Percentiles rank a stretch among this genome's conserved stretches.
phyloP scores from a whole-genome alignment of 1,140 invertebrate species.

The Latrodectus geometricus region DNA sequence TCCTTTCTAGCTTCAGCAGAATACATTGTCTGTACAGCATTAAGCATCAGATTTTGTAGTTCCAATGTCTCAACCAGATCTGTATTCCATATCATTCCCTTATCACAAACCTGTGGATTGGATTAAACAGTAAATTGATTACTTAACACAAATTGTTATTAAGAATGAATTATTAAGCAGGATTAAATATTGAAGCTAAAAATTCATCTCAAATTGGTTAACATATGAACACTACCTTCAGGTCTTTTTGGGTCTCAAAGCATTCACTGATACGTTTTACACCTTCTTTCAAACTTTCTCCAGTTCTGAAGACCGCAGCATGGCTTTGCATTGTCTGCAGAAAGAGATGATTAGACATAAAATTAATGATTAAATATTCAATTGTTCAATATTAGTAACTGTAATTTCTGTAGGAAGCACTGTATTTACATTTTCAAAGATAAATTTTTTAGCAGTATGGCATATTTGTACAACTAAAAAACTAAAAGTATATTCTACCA shows the following conservation, averaged over 20 bases:
- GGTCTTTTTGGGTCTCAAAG: conserved; percentile 76
- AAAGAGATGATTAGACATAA: background rate
- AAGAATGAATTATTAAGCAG: background rate
- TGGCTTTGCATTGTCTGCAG: conserved; percentile 90
- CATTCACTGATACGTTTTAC: conserved; percentile 75
- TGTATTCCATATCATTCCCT: conserved; percentile 92
- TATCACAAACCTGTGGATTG: conserved; percentile 75
- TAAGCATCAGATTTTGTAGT: conserved; percentile 95
- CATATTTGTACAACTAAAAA: too few species aligned
- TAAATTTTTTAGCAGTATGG: too few species aligned
- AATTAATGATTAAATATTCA: conserved; percentile 7
- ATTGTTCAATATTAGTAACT: too few species aligned
- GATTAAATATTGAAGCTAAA: conserved; percentile 17
- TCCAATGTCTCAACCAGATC: conserved; percentile 97
- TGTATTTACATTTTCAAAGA: too few species aligned
- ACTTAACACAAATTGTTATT: background rate
- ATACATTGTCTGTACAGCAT: conserved; percentile 91
- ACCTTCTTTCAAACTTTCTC: conserved; percentile 87
- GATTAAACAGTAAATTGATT: background rate
- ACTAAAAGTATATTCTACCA: too few species aligned
- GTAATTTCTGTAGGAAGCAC: too few species aligned
- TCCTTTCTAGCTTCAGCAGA: conserved; percentile 95
- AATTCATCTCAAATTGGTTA: background rate
- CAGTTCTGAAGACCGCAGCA: conserved; percentile 97
- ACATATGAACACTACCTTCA: conserved; percentile 71